phyloP scores from a whole-genome alignment of 2,797 vertebrate species.

The Eulemur coronatus region DNA sequence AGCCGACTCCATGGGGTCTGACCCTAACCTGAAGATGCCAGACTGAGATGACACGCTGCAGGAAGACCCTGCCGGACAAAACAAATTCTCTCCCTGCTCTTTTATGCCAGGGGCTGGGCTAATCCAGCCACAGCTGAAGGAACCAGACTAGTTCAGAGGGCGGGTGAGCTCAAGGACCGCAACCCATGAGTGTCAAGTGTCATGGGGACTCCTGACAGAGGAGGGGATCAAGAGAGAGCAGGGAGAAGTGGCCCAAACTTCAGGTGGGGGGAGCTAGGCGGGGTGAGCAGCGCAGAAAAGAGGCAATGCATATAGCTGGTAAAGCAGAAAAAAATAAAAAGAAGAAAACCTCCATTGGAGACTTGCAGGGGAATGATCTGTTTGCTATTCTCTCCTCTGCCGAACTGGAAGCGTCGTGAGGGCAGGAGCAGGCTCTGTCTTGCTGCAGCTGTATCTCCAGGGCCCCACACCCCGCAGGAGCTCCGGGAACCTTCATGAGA shows the following conservation, averaged over 20 bases:
- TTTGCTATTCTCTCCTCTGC: neutral
- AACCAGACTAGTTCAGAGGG: neutral
- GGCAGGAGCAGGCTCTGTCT: neutral
- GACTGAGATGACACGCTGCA: neutral
- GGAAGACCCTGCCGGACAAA: neutral
- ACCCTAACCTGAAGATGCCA: neutral
- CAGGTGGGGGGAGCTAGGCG: neutral
- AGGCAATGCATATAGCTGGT: accelerated
- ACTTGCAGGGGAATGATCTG: neutral
- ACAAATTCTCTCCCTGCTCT: neutral
- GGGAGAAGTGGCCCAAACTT: neutral
- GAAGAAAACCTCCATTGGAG: neutral
- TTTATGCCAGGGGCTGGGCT: accelerated
- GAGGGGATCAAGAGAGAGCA: neutral
- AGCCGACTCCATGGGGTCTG: accelerated
- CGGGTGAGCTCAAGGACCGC: neutral
- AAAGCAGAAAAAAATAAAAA: no score
- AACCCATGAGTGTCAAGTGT: neutral
- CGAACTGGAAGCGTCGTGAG: neutral
- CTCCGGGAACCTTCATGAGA: neutral
- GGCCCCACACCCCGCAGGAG: neutral
- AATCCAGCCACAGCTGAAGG: neutral
- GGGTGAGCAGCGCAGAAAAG: neutral
- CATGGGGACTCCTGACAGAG: neutral
- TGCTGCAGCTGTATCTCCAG: neutral